A percentile compares a stretch with the other conserved stretches of the same genome.
These are phyloP conservation scores for Aurelia sp. DNA, from an alignment of 30 jellyfish, hydroid and myxozoan genomes.

Conservation along the genomic window DNA sequence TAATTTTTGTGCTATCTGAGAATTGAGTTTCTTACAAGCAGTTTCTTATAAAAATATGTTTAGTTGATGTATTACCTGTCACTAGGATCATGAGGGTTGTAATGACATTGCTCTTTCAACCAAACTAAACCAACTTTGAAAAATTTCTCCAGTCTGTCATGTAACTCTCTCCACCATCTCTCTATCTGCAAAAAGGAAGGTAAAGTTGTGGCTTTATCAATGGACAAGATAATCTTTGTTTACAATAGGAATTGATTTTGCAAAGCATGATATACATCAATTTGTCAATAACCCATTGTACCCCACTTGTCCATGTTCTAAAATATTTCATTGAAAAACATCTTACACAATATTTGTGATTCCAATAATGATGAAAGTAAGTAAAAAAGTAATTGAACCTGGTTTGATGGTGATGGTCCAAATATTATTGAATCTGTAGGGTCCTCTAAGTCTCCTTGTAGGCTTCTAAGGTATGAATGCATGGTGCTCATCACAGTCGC, in stretches of 20 bases:
- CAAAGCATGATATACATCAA: too few species aligned
- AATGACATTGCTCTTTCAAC: slow-evolving; percentile 46
- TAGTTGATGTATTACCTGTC: background rate
- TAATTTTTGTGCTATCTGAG: too few species aligned
- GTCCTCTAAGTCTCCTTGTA: slow-evolving; percentile 48
- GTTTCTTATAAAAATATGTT: background rate
- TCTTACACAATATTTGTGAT: too few species aligned
- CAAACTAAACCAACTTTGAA: slow-evolving; percentile 43
- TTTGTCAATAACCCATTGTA: too few species aligned
- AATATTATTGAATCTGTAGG: slow-evolving; percentile 44
- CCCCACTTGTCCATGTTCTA: background rate
- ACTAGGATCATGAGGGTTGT: slow-evolving; percentile 16
- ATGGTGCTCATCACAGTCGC: slow-evolving; percentile 42
- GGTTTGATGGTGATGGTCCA: slow-evolving; percentile 68
- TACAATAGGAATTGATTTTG: too few species aligned
- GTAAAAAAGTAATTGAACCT: slow-evolving; percentile 8
- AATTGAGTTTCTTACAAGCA: too few species aligned
- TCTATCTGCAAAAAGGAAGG: slow-evolving; percentile 28
- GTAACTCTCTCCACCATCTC: slow-evolving; percentile 57
- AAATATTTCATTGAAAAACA: background rate
- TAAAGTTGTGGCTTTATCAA: background rate
- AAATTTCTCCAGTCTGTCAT: slow-evolving; percentile 50
- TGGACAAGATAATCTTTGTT: too few species aligned
- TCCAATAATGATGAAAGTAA: background rate
- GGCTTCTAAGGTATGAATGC: slow-evolving; percentile 41